Evolutionary conservation across 2,113 vertebrate species (phyloP).

Genomic region (Cyrtonyx montezumae): DNA sequence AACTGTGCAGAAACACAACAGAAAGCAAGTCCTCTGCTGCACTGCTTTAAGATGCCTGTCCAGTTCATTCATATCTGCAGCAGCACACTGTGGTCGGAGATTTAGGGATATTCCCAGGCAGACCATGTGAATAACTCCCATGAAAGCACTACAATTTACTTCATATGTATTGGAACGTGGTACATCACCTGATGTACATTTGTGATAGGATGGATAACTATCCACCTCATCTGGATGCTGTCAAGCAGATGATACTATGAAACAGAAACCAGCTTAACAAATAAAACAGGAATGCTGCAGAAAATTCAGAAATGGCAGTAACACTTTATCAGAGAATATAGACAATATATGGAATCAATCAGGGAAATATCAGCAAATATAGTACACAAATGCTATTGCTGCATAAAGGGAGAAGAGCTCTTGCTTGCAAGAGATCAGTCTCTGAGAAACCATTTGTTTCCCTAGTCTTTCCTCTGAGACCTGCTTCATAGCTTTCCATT

Average conservation of each 20-base stretch:
- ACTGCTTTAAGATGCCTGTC: neutral
- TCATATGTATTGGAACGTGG: neutral
- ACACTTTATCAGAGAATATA: neutral
- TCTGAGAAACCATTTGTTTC: neutral
- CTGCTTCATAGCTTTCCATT: neutral
- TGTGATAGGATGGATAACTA: neutral
- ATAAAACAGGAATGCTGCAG: neutral
- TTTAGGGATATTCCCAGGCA: neutral
- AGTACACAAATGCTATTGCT: rapidly evolving
- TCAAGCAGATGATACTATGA: neutral
- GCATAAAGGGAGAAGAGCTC: neutral
- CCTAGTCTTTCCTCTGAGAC: neutral
- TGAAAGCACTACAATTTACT: neutral
- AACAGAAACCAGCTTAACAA: neutral
- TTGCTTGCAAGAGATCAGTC: neutral
- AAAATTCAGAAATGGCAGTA: neutral
- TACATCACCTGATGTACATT: neutral
- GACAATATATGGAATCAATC: neutral
- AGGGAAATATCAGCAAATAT: neutral
- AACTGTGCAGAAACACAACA: neutral
- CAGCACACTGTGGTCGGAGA: neutral
- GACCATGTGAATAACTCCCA: neutral
- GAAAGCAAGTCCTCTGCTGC: neutral
- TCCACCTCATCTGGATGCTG: neutral
- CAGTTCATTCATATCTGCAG: neutral